Evolutionary conservation across 1,140 invertebrate species (phyloP), one percentile per base, ranked within the genome.

Genomic region (Phymorhynchus buccinoides): DNA sequence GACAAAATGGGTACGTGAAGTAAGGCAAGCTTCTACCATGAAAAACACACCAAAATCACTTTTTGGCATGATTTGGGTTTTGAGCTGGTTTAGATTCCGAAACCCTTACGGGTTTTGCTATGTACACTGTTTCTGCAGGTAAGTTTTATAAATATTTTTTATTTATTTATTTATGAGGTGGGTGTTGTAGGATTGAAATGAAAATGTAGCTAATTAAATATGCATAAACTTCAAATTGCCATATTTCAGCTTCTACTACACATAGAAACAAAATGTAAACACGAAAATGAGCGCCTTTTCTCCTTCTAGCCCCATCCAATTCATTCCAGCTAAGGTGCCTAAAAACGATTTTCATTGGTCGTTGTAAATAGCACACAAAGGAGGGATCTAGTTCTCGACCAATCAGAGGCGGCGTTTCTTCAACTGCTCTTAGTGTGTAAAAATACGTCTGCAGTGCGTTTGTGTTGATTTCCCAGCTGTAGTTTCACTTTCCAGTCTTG

Each of bases 141-240:
- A 68, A 68, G 62, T 68, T n/a, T 30, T 68, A 27, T 68, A 68
- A 68, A 30, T 68, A 68, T 7, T 68, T 68, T 68, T 68, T 27
- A n/a, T 68, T 68, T n/a, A n/a, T 68, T 68, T 27, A 27, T 68
- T 68, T 68, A 0, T 27, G 22, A 68, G 62, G 62, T 68, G n/a
- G n/a, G 2, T 30, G 22, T 68, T 16, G 7, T 30, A 9, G 30
- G 7, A 22, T n/a, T 1, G 2, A 68, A 68, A 68, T 27, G 9
- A 68, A 30, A 30, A 7, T 7, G 30, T 27, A 14, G 62, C 62
- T 68, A 0, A 68, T 68, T 68, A 68, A 2, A 27, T 68, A 68
- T 68, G 62, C 27, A 68, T 2, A 2, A 68, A 27, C 62, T 68
- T 68, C 30, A 68, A 14, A 66, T 7, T 0, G 27, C 1, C 62